Conservation (phyloP, 2,113 vertebrate genomes). For the Danionella cerebrum region DNA sequence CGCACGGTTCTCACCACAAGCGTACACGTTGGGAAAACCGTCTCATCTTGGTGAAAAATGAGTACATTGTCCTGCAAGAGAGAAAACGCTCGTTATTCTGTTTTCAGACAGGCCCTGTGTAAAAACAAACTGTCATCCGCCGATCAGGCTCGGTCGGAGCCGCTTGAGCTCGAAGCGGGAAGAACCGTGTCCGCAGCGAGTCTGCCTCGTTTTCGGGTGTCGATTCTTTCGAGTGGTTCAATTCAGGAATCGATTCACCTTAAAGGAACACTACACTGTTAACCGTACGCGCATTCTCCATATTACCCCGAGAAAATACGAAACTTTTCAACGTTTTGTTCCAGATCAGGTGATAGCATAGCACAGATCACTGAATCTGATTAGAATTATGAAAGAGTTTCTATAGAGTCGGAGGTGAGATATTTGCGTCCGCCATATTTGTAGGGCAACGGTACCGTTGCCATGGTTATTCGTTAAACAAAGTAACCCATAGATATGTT, state of each 20-base stretch:
- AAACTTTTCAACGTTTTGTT: no score
- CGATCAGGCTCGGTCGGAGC: neutral
- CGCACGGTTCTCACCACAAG: neutral
- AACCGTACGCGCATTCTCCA: no score
- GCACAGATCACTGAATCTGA: no score
- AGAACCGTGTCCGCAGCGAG: conserved; percentile 3
- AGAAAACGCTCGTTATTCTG: neutral
- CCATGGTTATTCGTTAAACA: no score
- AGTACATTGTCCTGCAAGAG: neutral
- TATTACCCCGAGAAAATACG: no score
- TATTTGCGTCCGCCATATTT: no score
- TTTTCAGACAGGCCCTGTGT: neutral
- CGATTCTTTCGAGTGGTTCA: neutral
- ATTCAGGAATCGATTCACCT: neutral
- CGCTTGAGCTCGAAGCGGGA: conserved; percentile 19
- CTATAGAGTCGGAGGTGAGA: no score
- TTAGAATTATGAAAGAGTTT: no score
- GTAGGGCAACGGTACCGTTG: no score
- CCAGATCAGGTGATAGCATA: no score
- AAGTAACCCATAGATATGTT: no score
- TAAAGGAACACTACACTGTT: neutral
- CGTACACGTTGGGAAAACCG: neutral
- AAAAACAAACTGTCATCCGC: conserved; percentile 27
- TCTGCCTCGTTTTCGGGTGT: neutral
- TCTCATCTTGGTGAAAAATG: neutral